Evolutionary conservation across 2,797 vertebrate genomes (phyloP).

Genomic region (Nannoperca obscura): DNA sequence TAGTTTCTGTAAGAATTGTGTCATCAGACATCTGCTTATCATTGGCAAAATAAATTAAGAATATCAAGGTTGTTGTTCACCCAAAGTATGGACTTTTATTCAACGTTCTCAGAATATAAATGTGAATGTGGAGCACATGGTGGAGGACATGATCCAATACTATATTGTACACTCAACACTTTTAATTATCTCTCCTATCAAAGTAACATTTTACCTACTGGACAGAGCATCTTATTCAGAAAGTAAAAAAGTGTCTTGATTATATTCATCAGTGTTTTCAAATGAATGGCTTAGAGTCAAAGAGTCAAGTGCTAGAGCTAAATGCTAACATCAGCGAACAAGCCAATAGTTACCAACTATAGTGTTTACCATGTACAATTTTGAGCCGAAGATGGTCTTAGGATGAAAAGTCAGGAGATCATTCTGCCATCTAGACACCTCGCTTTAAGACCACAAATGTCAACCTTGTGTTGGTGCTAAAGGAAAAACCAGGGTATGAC

Average conservation of each 20-base stretch:
- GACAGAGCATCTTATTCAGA: background rate
- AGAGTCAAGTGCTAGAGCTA: background rate
- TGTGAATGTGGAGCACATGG: constrained; percentile 13
- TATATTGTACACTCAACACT: background rate
- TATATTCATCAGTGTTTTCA: background rate
- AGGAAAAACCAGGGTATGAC: background rate
- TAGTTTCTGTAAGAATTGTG: constrained; percentile 39
- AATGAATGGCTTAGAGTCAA: background rate
- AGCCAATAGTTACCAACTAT: background rate
- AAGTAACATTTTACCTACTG: background rate
- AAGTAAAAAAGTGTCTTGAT: background rate
- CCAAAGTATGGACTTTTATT: background rate
- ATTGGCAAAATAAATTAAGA: constrained; percentile 40
- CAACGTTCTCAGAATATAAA: constrained; percentile 5
- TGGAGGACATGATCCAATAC: constrained; percentile 1
- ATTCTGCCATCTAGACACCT: background rate
- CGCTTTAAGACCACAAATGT: background rate
- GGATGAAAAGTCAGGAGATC: background rate
- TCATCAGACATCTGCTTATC: constrained; percentile 52
- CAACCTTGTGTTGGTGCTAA: background rate
- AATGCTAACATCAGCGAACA: background rate
- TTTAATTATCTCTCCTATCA: background rate
- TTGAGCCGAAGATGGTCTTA: background rate
- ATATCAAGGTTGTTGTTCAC: constrained; percentile 22
- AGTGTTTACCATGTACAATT: background rate